Conservation (phyloP, 2,888 invertebrate genomes). For the Polydrusus cervinus region DNA sequence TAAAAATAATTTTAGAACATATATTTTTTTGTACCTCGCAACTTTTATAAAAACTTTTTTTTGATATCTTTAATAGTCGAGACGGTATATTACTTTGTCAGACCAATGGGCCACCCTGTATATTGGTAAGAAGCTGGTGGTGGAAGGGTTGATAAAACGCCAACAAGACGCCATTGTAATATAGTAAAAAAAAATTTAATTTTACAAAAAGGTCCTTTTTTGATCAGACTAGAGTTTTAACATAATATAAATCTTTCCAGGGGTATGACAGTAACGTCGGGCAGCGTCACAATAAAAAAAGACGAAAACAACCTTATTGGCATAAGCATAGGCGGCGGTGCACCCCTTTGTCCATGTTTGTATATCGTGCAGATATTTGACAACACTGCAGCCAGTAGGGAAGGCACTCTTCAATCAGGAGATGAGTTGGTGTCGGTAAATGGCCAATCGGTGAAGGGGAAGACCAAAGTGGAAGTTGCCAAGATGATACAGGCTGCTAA, state of each 20-base stretch:
- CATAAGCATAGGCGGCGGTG: slow-evolving; percentile 98
- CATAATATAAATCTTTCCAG: slow-evolving; percentile 71
- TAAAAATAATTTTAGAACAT: too few species aligned
- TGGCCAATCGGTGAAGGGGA: slow-evolving; percentile 93
- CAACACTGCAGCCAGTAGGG: slow-evolving; percentile 94
- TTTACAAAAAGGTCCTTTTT: too few species aligned
- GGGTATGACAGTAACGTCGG: slow-evolving; percentile 98
- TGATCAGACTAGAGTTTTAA: too few species aligned
- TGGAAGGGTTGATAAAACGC: too few species aligned
- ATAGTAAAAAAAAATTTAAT: too few species aligned
- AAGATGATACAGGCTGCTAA: slow-evolving; percentile 97
- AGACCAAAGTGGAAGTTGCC: slow-evolving; percentile 99
- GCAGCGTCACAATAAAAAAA: slow-evolving; percentile 91
- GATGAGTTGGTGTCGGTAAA: slow-evolving; percentile 98
- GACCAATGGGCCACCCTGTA: too few species aligned
- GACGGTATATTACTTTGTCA: too few species aligned
- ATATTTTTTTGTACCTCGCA: too few species aligned
- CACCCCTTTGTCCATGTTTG: slow-evolving; percentile 95
- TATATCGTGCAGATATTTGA: slow-evolving; percentile 99
- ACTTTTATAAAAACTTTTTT: too few species aligned
- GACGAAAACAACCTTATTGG: slow-evolving; percentile 96
- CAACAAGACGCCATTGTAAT: too few species aligned
- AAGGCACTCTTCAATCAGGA: slow-evolving; percentile 96
- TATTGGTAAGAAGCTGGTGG: too few species aligned
- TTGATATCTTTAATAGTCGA: too few species aligned